Base-by-base conservation (phyloP, 92 coral and sea anemone species). In the Meandrina meandrites region DNA sequence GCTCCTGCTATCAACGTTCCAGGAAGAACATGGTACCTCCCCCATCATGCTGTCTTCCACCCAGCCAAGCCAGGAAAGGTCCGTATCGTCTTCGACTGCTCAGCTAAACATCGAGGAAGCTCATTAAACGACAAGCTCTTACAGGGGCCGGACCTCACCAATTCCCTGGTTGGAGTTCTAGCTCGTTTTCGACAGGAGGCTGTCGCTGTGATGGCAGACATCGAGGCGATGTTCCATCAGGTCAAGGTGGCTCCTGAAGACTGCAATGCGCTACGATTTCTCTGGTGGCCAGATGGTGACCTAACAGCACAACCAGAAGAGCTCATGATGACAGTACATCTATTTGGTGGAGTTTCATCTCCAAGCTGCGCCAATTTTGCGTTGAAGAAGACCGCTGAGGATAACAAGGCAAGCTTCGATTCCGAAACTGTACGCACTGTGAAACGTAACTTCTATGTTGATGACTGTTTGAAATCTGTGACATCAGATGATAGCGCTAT, bases 131-230 rank as follows among this genome's bases (percentile, higher is more conserved):
- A 91, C 81, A 72, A 84, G 83, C 73, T 87, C 74, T 30, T 90
- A 86, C 93, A 90, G 93, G 93, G 93, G 87, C 90, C 88, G 90
- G 93, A 90, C 53, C 81, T 90, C 13, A 91, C 89, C 7, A 88
- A 84, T 40, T 50, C 94, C 24, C 86, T 87, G 69, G 78, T 90
- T 5, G 93, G 90, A 28, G 93, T 90, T 22, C 54, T 90, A 34
- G 86, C 93, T 0, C 51, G 93, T 24, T 91, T 91, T 45, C 83
- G 91, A 10, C 87, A 91, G 62, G 94, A 91, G 18, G 32, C 84
- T 7, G 74, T 91, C 5, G 91, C 94, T 7, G 21, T 91, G 8
- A 87, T 87, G 84, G 35, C 93, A 1, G 88, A 91, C 83, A 48
- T 90, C 32, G 88, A 90, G 50, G 76, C 90, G 17, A 86, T 86